Evolutionary conservation across 1,140 invertebrate species (phyloP), one percentile per base, ranked within the genome.

Genomic region (Ericerus pela): DNA sequence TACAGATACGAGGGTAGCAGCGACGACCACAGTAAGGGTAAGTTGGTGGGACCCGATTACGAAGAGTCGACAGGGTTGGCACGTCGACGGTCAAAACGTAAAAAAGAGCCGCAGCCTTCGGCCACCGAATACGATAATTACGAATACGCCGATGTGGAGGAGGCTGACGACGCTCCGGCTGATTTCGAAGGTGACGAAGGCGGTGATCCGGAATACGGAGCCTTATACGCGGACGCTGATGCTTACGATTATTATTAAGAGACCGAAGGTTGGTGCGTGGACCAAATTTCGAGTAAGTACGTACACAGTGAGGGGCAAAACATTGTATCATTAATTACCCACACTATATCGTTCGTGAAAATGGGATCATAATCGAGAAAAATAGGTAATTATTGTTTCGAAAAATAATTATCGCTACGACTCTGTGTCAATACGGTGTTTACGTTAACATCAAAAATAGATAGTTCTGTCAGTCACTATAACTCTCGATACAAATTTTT

Each of bases 81-180:
- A 24, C 18, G 27, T 6, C 31, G 22, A 6, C 22, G 33, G 2
- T 22, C 57, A 51, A 51, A 53, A 52, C 43, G 54, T 58, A 33
- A 38, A 31, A 41, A 51, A 54, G 43, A 38, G 51, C n/a, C 24
- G 16, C 52, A 60, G 53, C 51, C 41, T 28, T 47, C 55, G 37
- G 28, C 54, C 30, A 62, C 59, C 51, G 61, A 60, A 55, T 59
- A 57, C 30, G 58, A 66, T 51, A 61, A 61, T 59, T 51, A 60
- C 37, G 60, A 64, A 55, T 51, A 59, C 29, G 58, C 51, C 30
- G 58, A 53, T 47, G 31, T 29, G 11, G 55, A 53, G 26, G 60
- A 57, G 20, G 47, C 58, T 26, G 58, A 58, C 29, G 37, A 54
- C 18, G 38, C 51, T 2, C 36, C 22, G n/a, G 58, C 52, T n/a